Base-by-base conservation (phyloP, 2,888 invertebrate species). In the Hemaris fuciformis region DNA sequence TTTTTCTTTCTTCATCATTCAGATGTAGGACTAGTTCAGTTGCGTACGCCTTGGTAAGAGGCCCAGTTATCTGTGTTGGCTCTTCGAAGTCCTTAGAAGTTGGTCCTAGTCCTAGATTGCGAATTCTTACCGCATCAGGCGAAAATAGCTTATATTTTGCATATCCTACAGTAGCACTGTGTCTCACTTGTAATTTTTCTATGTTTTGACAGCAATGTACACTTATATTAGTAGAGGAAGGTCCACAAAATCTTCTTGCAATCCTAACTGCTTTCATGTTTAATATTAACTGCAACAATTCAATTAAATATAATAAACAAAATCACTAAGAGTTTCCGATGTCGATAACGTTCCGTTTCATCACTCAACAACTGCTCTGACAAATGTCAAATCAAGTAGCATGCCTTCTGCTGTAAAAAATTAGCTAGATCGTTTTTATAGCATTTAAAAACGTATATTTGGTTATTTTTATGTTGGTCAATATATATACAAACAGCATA, bases 21-120 rank as follows among this genome's bases (percentile, higher is more conserved):
- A 97, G 89, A 73, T 95, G 94, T 38, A 95, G 86, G 6, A 96
- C 94, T 57, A 97, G 89, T 76, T 96, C 96, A 71, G 95, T 94
- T 0, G 97, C 97, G 71, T 96, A 95, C 53, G 94, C 91, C 77
- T 95, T 96, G 38, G 95, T 94, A 46, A 95, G 74, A 0, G 93
- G 93, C 31, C 89, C 89, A 57, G 84, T 75, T 53, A 84, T 64
- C 66, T 85, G 85, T n/a, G 82, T 66, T 0, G 81, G 71, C 57
- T 91, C 90, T 6, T 91, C 90, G 38, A 90, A 90, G 60, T 92
- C 92, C 62, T 91, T 92, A 3, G 88, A 81, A 25, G 92, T 92
- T 0, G 92, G 89, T 7, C 92, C 92, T 38, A 92, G 71, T 6
- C 92, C 92, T 69, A 92, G 78, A 66, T 79, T 77, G 20, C 90